Conservation (phyloP, 2,797 vertebrate genomes). For the Benthosema pterotum region DNA sequence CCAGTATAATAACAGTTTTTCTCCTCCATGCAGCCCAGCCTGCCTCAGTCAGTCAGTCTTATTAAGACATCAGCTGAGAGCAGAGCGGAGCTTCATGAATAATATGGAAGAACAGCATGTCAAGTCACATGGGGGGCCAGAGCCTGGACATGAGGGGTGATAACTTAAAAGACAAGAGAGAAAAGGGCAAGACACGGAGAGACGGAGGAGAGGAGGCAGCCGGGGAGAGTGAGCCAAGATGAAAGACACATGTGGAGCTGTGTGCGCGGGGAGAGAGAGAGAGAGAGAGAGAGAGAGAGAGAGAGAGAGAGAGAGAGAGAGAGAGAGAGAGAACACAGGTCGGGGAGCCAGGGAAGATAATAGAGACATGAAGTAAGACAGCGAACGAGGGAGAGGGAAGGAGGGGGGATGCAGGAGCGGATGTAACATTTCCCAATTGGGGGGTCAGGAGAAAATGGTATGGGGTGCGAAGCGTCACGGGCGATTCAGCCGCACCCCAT, state of each 20-base stretch:
- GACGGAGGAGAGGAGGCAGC: too few relatives aligned
- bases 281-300: slow-evolving; percentile 39
- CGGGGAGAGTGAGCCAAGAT: slow-evolving; percentile 25
- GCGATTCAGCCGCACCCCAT: too few relatives aligned
- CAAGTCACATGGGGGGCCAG: slow-evolving; percentile 35
- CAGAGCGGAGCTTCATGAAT: slow-evolving; percentile 22
- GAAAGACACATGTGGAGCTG: slow-evolving; percentile 32
- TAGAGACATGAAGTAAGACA: slow-evolving; percentile 17
- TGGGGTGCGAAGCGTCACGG: too few relatives aligned
- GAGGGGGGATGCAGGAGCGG: slow-evolving; percentile 6
- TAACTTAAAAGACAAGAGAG: slow-evolving; percentile 21
- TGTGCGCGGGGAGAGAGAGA: too few relatives aligned
- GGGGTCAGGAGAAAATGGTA: too few relatives aligned
- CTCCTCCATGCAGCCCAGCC: too few relatives aligned
- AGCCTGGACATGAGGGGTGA: slow-evolving; percentile 32
- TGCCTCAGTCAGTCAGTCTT: not conserved
- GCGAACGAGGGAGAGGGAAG: not conserved
- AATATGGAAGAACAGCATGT: slow-evolving; percentile 39
- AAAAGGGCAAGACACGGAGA: not conserved
- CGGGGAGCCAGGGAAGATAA: slow-evolving; percentile 44
- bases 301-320: slow-evolving; percentile 62
- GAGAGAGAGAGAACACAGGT: slow-evolving; percentile 7
- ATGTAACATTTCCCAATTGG: too few relatives aligned
- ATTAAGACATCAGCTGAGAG: slow-evolving; percentile 74
- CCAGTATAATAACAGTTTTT: too few relatives aligned